Base-by-base conservation (phyloP, 2,888 invertebrate species). In the Spilarctia lutea region DNA sequence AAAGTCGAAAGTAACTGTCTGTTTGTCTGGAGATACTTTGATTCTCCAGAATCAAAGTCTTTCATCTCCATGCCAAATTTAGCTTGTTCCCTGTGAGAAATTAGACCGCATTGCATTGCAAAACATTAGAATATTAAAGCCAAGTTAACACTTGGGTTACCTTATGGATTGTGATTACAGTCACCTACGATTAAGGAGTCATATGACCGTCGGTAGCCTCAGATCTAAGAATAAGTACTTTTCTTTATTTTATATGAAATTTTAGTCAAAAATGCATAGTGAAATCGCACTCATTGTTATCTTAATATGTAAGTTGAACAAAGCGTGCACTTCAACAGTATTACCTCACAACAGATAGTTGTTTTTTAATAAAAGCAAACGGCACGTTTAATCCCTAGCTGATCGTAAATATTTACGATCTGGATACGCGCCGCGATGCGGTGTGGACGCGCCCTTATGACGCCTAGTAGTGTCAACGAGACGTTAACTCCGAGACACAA, bases 391-490 rank as follows among this genome's bases (percentile, higher is more conserved):
- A 94, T 95, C 95, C 94, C 92, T 88, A 86, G 87, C 81, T 88
- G 89, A 84, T 94, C 95, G 94, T 95, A 95, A 96, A 95, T 91
- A 92, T 95, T 95, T 96, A 96, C 94, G 95, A 94, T 79, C 88
- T 86, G 83, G 91, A 91, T 76, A 76, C 94, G 93, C 89, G 92
- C 87, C 89, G 93, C 91, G 93, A 92, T 92, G 91, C 73, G 73
- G 83, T 85, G 85, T 85, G 84, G 92, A 93, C 91, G 91, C 93
- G 93, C 89, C 94, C 94, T 91, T 91, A 92, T 91, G 95, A 92
- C 94, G 94, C 94, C 93, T 91, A 85, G 89, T 87, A 88, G 88
- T 93, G 93, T 88, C 92, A 91, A 92, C 91, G 86, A 84, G 82
- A 24, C 72, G 18, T 88, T 79, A 90, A 77, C 85, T 2, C 76